phyloP scores from a whole-genome alignment of 2,888 invertebrate species.

The Agelastica alni region DNA sequence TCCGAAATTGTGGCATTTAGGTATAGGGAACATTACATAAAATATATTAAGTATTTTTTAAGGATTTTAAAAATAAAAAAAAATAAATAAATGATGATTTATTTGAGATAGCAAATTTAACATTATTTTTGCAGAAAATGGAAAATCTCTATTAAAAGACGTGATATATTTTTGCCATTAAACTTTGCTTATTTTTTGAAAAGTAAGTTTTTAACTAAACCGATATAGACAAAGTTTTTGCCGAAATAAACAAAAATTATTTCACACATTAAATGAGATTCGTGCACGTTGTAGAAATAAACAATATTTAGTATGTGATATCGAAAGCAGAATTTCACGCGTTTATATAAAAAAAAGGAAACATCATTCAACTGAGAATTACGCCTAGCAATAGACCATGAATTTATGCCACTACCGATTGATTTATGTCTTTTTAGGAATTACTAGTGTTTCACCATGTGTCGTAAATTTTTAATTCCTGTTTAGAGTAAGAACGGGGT shows the following conservation, averaged over 20 bases:
- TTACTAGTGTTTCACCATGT: constrained; percentile 29
- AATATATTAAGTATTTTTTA: too few species aligned
- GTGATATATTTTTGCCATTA: too few species aligned
- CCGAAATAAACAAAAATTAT: constrained; percentile 28
- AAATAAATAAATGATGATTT: too few species aligned
- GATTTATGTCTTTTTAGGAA: constrained; percentile 29
- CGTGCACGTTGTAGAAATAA: constrained; percentile 29
- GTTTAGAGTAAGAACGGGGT: background rate
- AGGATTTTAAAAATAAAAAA: too few species aligned
- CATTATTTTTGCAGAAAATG: too few species aligned
- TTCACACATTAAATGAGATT: constrained; percentile 29
- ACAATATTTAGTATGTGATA: constrained; percentile 31
- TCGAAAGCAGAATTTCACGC: constrained; percentile 29
- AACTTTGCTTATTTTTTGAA: too few species aligned
- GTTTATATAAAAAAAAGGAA: constrained; percentile 34
- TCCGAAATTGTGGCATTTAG: too few species aligned
- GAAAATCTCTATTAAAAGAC: too few species aligned
- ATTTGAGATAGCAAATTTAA: too few species aligned
- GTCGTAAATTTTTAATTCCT: constrained; percentile 14
- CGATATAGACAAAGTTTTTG: constrained; percentile 11
- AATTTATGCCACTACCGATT: constrained; percentile 27
- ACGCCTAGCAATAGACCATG: constrained; percentile 30
- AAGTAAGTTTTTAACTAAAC: too few species aligned
- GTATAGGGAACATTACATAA: too few species aligned
- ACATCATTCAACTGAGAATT: constrained; percentile 34